These are phyloP conservation scores for Podotricha telesiphe DNA, from an alignment of 2,888 invertebrate genomes.

Conservation along the genomic window DNA sequence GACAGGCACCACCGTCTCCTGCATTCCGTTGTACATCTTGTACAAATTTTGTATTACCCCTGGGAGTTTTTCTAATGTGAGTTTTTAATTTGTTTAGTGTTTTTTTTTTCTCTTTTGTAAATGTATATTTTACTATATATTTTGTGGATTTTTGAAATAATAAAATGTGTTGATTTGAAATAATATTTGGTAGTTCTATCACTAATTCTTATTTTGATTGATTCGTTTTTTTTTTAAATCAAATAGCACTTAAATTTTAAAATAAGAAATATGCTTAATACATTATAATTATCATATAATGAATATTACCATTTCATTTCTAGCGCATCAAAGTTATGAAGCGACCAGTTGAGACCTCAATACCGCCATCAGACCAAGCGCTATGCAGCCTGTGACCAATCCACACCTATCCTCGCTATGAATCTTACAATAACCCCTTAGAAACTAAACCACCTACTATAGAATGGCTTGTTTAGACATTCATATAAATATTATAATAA, in stretches of 20 bases:
- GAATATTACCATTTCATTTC: neutral
- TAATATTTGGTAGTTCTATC: too few species aligned
- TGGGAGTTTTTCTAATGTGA: conserved; percentile 72
- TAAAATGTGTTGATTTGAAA: too few species aligned
- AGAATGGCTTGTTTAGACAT: conserved; percentile 74
- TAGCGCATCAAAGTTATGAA: conserved; percentile 72
- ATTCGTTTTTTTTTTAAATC: too few species aligned
- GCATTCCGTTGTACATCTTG: conserved; percentile 92
- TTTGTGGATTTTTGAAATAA: too few species aligned
- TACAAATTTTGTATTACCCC: conserved; percentile 89
- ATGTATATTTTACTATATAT: too few species aligned
- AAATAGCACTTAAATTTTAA: too few species aligned
- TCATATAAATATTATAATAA: neutral
- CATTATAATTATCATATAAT: neutral
- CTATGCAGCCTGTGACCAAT: conserved; percentile 77
- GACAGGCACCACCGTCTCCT: conserved; percentile 92
- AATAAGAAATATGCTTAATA: too few species aligned
- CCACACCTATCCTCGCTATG: conserved; percentile 19
- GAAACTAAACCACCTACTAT: conserved; percentile 59
- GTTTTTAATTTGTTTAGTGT: conserved; percentile 13
- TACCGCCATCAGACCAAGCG: conserved; percentile 67
- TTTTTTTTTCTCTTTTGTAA: too few species aligned
- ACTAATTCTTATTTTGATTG: too few species aligned
- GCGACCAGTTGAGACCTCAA: conserved; percentile 65
- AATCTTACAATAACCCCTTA: conserved; percentile 37